Evolutionary conservation across 1,140 invertebrate species (phyloP).

Genomic region (Caenorhabditis inopinata): DNA sequence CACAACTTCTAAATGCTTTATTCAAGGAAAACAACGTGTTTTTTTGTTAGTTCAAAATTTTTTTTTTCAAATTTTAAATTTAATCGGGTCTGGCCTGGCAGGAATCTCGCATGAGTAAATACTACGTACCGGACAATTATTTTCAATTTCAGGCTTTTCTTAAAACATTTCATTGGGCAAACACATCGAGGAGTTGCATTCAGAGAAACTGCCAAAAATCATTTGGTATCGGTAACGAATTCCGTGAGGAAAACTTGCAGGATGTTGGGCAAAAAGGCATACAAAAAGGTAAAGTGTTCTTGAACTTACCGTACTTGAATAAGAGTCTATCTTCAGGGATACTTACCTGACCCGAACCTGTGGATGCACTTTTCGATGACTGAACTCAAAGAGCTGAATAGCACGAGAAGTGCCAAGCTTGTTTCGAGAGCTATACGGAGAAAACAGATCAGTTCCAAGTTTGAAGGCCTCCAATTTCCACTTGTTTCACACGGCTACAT

Average conservation of each 20-base stretch:
- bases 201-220: constrained; percentile 43
- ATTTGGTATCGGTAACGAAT: constrained; percentile 34
- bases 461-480: constrained; percentile 3
- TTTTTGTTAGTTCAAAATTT: no score
- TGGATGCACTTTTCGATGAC: constrained; percentile 62
- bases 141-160: constrained; percentile 15
- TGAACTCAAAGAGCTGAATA: background rate
- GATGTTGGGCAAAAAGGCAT: constrained; percentile 35
- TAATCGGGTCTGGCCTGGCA: no score
- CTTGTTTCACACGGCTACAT: background rate
- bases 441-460: constrained; percentile 19
- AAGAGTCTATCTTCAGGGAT: background rate
- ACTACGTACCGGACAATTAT: no score
- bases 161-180: constrained; percentile 35
- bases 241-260: background rate
- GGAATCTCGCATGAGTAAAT: no score
- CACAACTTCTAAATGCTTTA: no score
- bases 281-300: constrained; percentile 28
- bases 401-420: constrained; percentile 28
- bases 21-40: no score
- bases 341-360: constrained; percentile 28
- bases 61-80: background rate
- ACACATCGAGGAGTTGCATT: constrained; percentile 41
- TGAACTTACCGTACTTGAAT: background rate
- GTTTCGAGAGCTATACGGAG: constrained; percentile 8